Percentiles rank a stretch among this genome's conserved stretches.
Conservation (phyloP, 2,888 invertebrate species). For the Phorcus lineatus region DNA sequence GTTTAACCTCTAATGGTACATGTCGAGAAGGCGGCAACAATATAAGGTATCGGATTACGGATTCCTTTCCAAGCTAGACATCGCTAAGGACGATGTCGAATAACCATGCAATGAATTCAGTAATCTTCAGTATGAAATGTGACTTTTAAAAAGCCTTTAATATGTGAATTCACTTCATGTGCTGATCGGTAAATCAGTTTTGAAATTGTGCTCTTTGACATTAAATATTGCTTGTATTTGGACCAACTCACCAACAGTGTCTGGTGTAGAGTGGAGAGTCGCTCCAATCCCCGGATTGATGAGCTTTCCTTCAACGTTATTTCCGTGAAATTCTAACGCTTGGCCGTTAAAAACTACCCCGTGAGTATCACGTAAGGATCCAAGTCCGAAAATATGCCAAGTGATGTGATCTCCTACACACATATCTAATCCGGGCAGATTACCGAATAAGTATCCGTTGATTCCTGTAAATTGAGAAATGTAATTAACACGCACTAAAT, state of each 20-base stretch:
- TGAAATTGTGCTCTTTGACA: too few species aligned
- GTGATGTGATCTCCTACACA: constrained; percentile 48
- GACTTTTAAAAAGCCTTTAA: too few species aligned
- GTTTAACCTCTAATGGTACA: too few species aligned
- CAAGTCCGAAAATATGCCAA: constrained; percentile 36
- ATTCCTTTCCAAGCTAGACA: too few species aligned
- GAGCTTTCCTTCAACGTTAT: constrained; percentile 42
- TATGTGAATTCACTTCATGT: too few species aligned
- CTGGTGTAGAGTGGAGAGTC: constrained; percentile 32
- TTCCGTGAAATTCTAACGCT: constrained; percentile 37
- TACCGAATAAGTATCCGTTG: constrained; percentile 57
- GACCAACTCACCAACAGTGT: background rate
- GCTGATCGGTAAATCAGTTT: too few species aligned
- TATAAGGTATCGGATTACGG: too few species aligned
- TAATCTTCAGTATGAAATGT: too few species aligned
- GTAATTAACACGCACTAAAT: background rate
- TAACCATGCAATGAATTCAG: too few species aligned
- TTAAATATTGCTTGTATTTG: too few species aligned
- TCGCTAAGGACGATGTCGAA: too few species aligned
- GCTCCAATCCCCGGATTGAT: constrained; percentile 46
- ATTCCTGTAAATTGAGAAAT: constrained; percentile 49
- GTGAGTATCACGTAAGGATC: constrained; percentile 30
- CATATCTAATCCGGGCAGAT: constrained; percentile 53
- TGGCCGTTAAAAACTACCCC: constrained; percentile 32
- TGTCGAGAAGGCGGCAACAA: too few species aligned